Evolutionary conservation across 1,140 invertebrate species (phyloP), one percentile per base, ranked within the genome.

Genomic region (Lordiphosa collinella): DNA sequence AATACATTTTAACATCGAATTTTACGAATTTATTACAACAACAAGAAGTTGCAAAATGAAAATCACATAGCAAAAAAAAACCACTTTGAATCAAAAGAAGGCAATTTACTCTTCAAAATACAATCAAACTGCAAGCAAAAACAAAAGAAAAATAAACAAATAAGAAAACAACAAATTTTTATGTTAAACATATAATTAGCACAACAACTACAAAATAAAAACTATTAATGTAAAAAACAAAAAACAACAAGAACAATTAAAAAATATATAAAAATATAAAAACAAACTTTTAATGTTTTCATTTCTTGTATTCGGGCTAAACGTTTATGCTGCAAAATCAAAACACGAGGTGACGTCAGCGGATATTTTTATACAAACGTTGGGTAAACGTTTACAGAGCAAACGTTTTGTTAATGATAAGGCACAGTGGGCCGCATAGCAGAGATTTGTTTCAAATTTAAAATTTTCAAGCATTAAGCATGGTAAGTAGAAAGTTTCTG

Each of bases 1-100:
- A 75, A 84, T 84, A 69, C 63, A 84, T 84, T 22, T 84, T 63
- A 84, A 82, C 78, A 84, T 84, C 78, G 78, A 84, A 84, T 84
- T 84, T 84, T 84, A 84, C 78, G 78, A 84, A 84, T 84, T 84
- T 84, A 84, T 65, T 79, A 69, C 40, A 52, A 59, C 16, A 70
- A 66, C 55, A 67, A 51, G 48, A 48, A 73, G 47, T 60, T 60
- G 61, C 66, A 62, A 72, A 38, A 18, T 22, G 14, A 54, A 57
- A 64, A 52, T 46, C 54, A 51, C 52, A 62, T 32, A 38, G 25
- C 35, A 43, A 53, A 38, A 36, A 8, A 44, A 44, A 53, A 37
- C 4, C 40, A 43, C 14, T 43, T 31, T 11, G 41, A 64, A 38
- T 32, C 31, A 62, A 31, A 62, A 49, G 31, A 22, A 37, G 47